Evolutionary conservation across 2,797 vertebrate genomes (phyloP).

Genomic region (Balearica regulorum): DNA sequence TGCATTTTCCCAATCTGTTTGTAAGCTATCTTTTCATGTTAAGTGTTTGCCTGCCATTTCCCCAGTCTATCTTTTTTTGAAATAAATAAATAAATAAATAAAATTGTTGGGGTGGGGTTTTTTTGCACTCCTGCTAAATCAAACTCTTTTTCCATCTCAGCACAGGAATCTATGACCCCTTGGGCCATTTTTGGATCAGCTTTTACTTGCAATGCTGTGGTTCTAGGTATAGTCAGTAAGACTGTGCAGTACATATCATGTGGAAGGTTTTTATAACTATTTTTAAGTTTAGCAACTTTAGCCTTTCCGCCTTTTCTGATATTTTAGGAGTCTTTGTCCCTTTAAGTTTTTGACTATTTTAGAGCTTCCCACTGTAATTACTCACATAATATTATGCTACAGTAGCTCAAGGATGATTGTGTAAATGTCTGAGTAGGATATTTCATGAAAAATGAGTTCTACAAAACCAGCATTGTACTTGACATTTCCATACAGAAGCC

Average conservation of each 20-base stretch:
- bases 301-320: neutral
- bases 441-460: neutral
- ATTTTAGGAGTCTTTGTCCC: neutral
- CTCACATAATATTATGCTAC: neutral
- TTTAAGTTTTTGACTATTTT: neutral
- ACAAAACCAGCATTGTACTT: neutral
- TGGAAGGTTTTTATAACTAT: neutral
- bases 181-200: neutral
- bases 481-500: neutral
- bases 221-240: neutral
- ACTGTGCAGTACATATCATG: neutral
- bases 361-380: neutral
- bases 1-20: neutral
- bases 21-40: neutral
- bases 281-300: neutral
- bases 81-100: neutral
- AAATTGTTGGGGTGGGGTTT: neutral
- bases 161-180: neutral
- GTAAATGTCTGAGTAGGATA: neutral
- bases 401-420: neutral
- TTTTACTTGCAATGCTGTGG: neutral
- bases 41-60: neutral
- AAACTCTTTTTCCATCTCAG: neutral
- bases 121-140: neutral
- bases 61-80: neutral